Percentiles rank a stretch among this genome's conserved stretches.
Evolutionary conservation across 2,797 vertebrate genomes (phyloP).

Genomic region (Rallus crepitans): DNA sequence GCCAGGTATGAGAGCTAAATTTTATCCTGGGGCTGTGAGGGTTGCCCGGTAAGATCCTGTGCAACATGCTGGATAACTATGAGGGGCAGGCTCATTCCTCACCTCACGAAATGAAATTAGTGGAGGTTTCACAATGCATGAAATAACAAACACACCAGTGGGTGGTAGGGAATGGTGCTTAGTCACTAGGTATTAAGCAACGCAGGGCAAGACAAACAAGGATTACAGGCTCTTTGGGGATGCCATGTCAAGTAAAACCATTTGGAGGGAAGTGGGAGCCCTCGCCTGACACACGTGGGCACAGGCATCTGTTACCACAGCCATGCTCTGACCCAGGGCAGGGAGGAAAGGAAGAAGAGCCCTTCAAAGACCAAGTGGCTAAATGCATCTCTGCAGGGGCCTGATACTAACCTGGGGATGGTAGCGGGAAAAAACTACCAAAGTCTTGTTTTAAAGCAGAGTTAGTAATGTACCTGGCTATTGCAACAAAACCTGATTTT

Average conservation of each 20-base stretch:
- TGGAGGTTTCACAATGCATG: neutral
- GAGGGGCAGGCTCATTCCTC: neutral
- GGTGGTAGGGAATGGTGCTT: slow-evolving; percentile 22
- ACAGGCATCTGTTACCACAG: neutral
- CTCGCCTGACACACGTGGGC: neutral
- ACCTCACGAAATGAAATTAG: neutral
- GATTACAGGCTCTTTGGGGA: neutral
- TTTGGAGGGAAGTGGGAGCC: neutral
- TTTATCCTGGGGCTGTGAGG: neutral
- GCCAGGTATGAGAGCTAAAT: neutral
- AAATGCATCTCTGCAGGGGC: neutral
- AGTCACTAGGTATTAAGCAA: slow-evolving; percentile 40
- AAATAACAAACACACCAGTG: neutral
- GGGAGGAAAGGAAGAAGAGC: neutral
- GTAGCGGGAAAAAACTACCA: neutral
- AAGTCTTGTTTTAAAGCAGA: neutral
- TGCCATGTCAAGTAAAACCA: neutral
- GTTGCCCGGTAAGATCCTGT: neutral
- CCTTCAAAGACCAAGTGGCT: neutral
- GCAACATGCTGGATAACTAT: neutral
- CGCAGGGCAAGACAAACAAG: neutral
- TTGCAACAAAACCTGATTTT: neutral
- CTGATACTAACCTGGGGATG: neutral
- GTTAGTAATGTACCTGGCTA: neutral
- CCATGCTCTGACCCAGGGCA: neutral